Conservation (phyloP, 2,113 vertebrate species). For the Tetrao urogallus region DNA sequence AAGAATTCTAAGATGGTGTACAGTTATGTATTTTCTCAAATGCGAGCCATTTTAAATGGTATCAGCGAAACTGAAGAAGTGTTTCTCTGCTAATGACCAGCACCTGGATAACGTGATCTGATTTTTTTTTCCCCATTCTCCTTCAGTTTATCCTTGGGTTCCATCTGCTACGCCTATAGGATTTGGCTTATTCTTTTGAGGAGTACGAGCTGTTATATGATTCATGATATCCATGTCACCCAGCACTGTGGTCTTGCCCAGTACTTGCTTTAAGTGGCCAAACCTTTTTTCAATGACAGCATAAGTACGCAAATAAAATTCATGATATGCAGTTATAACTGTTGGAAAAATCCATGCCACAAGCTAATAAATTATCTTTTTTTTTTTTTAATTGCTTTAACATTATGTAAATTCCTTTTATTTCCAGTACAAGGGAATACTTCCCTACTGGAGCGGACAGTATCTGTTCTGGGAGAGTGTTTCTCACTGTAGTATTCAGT, state of each 20-base stretch:
- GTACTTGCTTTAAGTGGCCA: not conserved
- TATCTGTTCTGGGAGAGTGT: not conserved
- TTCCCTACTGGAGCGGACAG: not conserved
- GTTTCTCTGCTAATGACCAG: not conserved
- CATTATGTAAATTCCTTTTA: not conserved
- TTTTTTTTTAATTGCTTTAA: not conserved
- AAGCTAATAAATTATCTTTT: not conserved
- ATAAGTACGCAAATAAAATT: not conserved
- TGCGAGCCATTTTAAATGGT: not conserved
- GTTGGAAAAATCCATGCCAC: not conserved
- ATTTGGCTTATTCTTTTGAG: not conserved
- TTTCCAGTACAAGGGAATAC: not conserved
- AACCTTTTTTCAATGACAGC: not conserved
- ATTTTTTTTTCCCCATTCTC: not conserved
- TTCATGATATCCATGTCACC: not conserved
- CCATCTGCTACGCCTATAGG: not conserved
- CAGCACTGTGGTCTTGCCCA: not conserved
- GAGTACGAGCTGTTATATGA: not conserved
- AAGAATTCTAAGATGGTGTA: not conserved
- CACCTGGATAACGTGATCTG: not conserved
- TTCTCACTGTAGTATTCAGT: not conserved
- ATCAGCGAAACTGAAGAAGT: not conserved
- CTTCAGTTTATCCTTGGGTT: not conserved
- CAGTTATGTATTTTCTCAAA: not conserved
- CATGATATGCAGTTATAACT: not conserved